Conservation (phyloP, 1,140 invertebrate species). For the Planococcus citri region DNA sequence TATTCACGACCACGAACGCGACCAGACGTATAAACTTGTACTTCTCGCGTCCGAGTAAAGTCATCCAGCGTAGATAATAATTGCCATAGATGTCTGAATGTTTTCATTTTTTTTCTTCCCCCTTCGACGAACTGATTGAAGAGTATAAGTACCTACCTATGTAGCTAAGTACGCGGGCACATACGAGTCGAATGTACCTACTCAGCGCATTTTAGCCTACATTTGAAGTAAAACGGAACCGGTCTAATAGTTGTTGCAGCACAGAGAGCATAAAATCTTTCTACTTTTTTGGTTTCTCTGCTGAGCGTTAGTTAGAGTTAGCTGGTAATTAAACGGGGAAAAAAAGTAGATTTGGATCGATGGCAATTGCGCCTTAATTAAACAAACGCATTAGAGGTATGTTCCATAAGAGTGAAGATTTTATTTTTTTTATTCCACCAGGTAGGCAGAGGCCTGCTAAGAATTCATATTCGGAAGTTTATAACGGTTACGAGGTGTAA, state of each 20-base stretch:
- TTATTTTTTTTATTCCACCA: no score
- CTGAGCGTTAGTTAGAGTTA: not conserved
- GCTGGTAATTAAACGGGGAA: not conserved
- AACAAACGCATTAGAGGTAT: not conserved
- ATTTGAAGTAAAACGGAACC: slow-evolving; percentile 19
- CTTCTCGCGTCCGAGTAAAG: not conserved
- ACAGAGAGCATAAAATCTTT: not conserved
- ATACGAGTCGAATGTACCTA: no score
- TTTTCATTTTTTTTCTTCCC: slow-evolving; percentile 1
- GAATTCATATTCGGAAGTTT: no score
- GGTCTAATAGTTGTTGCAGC: not conserved
- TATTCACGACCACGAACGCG: no score
- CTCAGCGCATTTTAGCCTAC: slow-evolving; percentile 11
- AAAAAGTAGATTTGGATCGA: not conserved
- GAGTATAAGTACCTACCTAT: no score
- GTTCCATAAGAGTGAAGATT: no score
- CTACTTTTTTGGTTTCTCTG: not conserved
- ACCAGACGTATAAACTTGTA: no score
- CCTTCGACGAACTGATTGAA: not conserved
- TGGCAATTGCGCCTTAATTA: not conserved
- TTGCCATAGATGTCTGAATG: not conserved
- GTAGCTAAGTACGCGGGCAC: no score
- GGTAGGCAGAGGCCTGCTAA: no score
- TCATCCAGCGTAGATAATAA: slow-evolving; percentile 13
- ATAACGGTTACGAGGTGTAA: no score